Base-by-base conservation (phyloP, 2,797 vertebrate species). In the Hemitrygon akajei region DNA sequence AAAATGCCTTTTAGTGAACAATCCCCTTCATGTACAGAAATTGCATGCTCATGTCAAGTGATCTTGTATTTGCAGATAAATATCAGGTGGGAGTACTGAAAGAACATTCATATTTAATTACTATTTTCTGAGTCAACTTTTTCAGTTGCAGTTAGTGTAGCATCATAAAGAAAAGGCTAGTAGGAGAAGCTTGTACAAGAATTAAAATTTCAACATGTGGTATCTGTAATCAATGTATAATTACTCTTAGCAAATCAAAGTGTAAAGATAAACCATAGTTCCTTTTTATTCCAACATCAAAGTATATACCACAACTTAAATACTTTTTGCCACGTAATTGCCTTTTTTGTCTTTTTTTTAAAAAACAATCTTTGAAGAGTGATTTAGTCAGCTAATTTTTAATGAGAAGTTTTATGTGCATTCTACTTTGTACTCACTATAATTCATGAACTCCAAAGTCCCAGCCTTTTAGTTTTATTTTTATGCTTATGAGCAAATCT, bases 361-460 rank as follows among this genome's bases (percentile, higher is more conserved):
- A 73, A 37, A 40, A 40, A 47, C n/a, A 47, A 25, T 76, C 75
- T 56, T 93, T 75, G 37, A 27, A 27, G 56, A 27, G 12, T 56
- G 58, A 25, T 80, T 87, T 16, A 89, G 16, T 75, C 76, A 73
- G 71, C 27, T 56, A 73, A 92, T 22, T 47, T 9, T 92, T 75
- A 93, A 30, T 93, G 25, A 93, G 56, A 56, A 93, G 60, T 91
- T 40, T 30, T 76, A 30, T 75, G 27, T 93, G 25, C n/a, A 93
- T 18, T 73, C 71, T 75, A 75, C 73, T 30, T 92, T 16, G 71
- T 75, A 30, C 58, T 75, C 40, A 56, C 22, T 75, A 9, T 92
- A 16, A 40, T 12, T 47, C 25, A 27, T 71, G 37, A 27, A 92
- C 91, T 73, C 91, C 71, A 75, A 93, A 75, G 40, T 93, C 37